These are phyloP conservation scores for Lathamus discolor DNA, from an alignment of 2,113 vertebrate species.

Conservation along the genomic window DNA sequence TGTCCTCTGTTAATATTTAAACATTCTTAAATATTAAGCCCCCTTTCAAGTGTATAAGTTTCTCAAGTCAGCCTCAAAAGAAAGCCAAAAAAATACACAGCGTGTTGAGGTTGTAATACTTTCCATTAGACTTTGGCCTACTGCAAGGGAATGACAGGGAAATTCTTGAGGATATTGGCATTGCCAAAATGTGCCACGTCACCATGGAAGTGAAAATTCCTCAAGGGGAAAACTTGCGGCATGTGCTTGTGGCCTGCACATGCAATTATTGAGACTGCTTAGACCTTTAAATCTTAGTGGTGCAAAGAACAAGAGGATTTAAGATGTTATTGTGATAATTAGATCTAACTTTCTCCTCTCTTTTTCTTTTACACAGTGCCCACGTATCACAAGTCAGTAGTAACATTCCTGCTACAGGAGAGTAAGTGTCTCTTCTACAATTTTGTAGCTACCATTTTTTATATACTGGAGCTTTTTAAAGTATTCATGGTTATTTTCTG, in stretches of 20 bases:
- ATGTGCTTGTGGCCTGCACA: not conserved
- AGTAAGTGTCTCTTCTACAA: constrained; percentile 79
- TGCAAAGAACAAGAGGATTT: not conserved
- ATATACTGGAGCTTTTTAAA: not conserved
- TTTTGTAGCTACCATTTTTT: not conserved
- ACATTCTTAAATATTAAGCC: not conserved
- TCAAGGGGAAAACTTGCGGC: not conserved
- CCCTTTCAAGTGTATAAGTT: not conserved
- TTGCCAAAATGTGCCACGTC: not conserved
- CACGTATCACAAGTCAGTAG: constrained; percentile 81
- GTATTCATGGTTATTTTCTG: not conserved
- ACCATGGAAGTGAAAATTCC: not conserved
- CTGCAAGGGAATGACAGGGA: not conserved
- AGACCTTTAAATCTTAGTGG: not conserved
- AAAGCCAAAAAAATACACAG: not conserved
- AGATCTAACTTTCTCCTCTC: constrained; percentile 3
- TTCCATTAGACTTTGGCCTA: not conserved
- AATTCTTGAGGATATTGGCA: not conserved
- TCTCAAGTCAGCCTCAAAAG: not conserved
- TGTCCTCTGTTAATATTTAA: not conserved
- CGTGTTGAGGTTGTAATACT: not conserved
- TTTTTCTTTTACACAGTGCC: constrained; percentile 71
- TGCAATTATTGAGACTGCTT: not conserved
- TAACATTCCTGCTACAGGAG: constrained; percentile 80
- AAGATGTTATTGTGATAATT: not conserved